Conservation (phyloP, 2,797 vertebrate genomes). For the Leptatherina wallacei region DNA sequence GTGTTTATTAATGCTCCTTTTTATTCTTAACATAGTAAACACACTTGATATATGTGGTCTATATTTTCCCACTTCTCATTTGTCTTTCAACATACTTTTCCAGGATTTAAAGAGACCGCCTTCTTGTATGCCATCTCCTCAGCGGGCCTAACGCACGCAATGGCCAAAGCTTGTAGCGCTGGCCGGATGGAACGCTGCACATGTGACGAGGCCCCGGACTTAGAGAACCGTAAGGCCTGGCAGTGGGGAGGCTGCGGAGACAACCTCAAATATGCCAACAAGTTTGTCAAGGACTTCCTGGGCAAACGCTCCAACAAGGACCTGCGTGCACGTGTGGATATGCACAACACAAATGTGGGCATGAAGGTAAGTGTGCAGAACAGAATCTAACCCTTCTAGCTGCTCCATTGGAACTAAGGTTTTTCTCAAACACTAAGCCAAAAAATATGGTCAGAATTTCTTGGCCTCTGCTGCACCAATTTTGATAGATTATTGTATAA, state of each 20-base stretch:
- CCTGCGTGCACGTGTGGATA: conserved; percentile 93
- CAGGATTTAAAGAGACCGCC: conserved; percentile 97
- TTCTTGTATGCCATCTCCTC: conserved; percentile 97
- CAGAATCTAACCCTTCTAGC: too few relatives aligned
- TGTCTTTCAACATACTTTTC: conserved; percentile 9
- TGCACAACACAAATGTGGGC: conserved; percentile 98
- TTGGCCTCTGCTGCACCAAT: background rate
- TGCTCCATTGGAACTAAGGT: too few relatives aligned
- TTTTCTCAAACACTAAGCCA: background rate
- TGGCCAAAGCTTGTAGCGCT: conserved; percentile 97
- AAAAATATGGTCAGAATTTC: background rate
- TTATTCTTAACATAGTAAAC: background rate
- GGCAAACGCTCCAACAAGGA: conserved; percentile 96
- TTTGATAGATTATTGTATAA: background rate
- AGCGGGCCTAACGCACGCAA: conserved; percentile 92
- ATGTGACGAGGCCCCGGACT: conserved; percentile 95
- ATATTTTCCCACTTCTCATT: conserved; percentile 10
- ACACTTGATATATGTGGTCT: too few relatives aligned
- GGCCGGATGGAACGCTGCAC: conserved; percentile 99
- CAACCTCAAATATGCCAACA: conserved; percentile 99
- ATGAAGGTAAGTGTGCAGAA: conserved; percentile 87
- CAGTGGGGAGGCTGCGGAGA: conserved; percentile 99
- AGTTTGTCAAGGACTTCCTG: conserved; percentile 98
- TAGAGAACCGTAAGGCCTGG: conserved; percentile 98
- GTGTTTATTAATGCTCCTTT: background rate